Evolutionary conservation across 2,888 invertebrate genomes (phyloP).

Genomic region (Volucella bombylans): DNA sequence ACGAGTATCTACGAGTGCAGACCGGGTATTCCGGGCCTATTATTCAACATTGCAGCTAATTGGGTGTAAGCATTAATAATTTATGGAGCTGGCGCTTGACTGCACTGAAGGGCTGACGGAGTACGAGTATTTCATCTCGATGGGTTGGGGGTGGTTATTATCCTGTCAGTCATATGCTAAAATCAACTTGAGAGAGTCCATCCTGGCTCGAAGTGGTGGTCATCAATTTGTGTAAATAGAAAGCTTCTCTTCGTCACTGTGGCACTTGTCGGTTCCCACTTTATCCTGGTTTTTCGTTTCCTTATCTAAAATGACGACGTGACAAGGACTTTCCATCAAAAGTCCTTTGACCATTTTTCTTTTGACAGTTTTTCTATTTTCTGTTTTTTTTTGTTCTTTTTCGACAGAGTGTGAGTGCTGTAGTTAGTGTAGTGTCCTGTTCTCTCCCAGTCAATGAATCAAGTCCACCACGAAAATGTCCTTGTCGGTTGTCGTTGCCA

Average conservation of each 20-base stretch:
- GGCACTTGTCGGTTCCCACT: background rate
- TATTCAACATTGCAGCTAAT: conserved; percentile 59
- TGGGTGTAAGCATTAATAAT: conserved; percentile 58
- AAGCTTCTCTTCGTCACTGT: background rate
- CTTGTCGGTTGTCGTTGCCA: conserved; percentile 4
- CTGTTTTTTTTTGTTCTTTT: background rate
- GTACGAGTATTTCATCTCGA: background rate
- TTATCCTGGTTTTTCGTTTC: conserved; percentile 34
- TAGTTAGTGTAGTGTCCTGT: too few species aligned
- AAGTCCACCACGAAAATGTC: background rate
- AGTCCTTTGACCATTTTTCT: conserved; percentile 50
- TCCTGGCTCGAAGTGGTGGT: conserved; percentile 1
- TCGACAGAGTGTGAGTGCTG: background rate
- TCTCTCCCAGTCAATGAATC: conserved; percentile 11
- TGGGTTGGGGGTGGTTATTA: conserved; percentile 9
- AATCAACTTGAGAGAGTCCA: conserved; percentile 3
- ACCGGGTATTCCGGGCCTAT: conserved; percentile 8
- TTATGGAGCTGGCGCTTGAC: conserved; percentile 11
- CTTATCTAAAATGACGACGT: conserved; percentile 51
- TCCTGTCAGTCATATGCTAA: conserved; percentile 60
- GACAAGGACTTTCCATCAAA: conserved; percentile 67
- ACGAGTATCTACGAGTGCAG: too few species aligned
- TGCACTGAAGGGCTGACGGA: conserved; percentile 7
- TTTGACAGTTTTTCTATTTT: background rate
- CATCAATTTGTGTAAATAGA: conserved; percentile 46